phyloP scores from a whole-genome alignment of 2,888 invertebrate genomes.

The Nephrotoma appendiculata region DNA sequence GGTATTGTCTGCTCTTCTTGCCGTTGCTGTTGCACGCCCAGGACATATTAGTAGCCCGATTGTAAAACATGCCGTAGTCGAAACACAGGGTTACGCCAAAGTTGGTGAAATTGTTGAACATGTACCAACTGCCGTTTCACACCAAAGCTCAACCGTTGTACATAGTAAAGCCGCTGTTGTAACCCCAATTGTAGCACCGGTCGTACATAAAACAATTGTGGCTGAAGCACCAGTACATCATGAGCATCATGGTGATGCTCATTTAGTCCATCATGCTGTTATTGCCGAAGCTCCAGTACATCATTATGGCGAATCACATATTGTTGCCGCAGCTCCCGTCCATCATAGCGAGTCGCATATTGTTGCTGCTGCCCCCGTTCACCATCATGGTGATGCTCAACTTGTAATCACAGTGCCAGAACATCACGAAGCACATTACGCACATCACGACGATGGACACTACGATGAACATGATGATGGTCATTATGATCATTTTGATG shows the following conservation, averaged over 20 bases:
- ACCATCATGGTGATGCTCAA: background rate
- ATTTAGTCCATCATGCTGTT: background rate
- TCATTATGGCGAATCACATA: background rate
- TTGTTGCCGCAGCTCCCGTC: background rate
- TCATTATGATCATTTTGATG: background rate
- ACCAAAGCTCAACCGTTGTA: constrained; percentile 39
- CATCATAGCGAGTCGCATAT: background rate
- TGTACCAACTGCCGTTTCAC: constrained; percentile 34
- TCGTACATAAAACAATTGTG: background rate
- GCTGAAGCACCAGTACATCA: constrained; percentile 1
- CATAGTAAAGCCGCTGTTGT: constrained; percentile 30
- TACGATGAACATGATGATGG: background rate
- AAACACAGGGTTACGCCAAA: constrained; percentile 15
- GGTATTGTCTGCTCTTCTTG: constrained; percentile 46
- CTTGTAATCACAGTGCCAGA: background rate
- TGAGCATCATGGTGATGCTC: background rate
- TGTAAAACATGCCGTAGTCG: background rate
- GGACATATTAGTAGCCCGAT: background rate
- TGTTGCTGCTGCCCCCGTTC: background rate
- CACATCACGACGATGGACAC: background rate
- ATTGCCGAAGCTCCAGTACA: background rate
- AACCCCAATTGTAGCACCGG: constrained; percentile 15
- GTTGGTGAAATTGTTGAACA: constrained; percentile 21
- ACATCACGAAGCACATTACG: background rate
- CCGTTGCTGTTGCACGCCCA: constrained; percentile 26